Base-by-base conservation (phyloP, 2,113 vertebrate genomes). In the Eptesicus fuscus region DNA sequence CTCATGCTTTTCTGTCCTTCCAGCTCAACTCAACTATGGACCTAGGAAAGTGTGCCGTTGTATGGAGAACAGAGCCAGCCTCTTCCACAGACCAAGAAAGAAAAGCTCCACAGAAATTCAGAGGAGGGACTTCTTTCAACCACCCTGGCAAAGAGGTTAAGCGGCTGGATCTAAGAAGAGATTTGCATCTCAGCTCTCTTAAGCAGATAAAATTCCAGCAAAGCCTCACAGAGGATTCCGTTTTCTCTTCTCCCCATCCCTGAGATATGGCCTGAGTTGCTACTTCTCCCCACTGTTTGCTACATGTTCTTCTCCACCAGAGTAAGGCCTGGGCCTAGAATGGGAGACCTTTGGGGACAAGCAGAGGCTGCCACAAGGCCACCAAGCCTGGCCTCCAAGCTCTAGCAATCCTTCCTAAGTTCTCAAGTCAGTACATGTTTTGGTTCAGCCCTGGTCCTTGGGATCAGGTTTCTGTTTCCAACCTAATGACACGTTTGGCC, bases 381-480 rank as follows among this genome's bases (percentile, higher is more conserved):
- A 37, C 40, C 65, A 56, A 73, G 32, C 30, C 63, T 77, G 69
- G 37, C 40, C 44, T 92, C 30, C 32, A 71, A 70, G 61, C 61
- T 74, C 83, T 40, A 20, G 7, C 37, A 77, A 3, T 79, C 18
- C 42, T 42, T 42, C 42, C 76, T 56, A 73, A 49, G 53, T 80
- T 92, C n/a, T 95, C 47, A 30, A 79, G 44, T 93, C 88, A 86
- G 42, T 40, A 47, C 30, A 3, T 79, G 20, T 49, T 76, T 1
- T 51, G 65, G 47, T n/a, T 80, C 67, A 89, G 61, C 44, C 32
- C 35, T 90, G 23, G 59, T 30, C 51, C n/a, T 37, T 37, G 61
- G 23, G 32, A 67, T 90, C 30, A 87, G 47, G 53, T 77, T 94
- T 96, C 77, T 95, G 9, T 95, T 90, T 88, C 70, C 35, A 97